A percentile compares a stretch with the other conserved stretches of the same genome.
phyloP scores from a whole-genome alignment of 2,797 vertebrate species.

The Hapalemur alaotrensis region DNA sequence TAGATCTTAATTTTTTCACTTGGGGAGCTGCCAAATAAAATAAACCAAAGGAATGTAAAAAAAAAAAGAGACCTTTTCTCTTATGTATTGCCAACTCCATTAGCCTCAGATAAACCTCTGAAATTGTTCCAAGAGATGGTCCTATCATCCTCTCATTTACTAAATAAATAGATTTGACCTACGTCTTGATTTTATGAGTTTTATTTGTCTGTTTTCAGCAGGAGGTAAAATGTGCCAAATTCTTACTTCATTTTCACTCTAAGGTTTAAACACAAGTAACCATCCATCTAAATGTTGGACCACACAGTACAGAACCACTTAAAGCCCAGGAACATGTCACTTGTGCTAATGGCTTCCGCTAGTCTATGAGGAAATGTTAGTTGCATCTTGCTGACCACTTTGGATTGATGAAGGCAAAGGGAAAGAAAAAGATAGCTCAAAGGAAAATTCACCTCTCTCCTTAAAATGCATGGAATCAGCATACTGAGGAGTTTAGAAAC shows the following conservation, averaged over 20 bases:
- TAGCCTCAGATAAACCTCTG: slow-evolving; percentile 34
- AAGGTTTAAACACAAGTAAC: slow-evolving; percentile 68
- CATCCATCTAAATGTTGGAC: slow-evolving; percentile 70
- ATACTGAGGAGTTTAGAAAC: background rate
- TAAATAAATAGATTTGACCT: slow-evolving; percentile 64
- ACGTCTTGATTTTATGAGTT: slow-evolving; percentile 50
- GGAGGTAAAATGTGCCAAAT: slow-evolving; percentile 57
- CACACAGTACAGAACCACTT: slow-evolving; percentile 55
- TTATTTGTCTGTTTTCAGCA: slow-evolving; percentile 63
- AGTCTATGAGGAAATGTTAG: slow-evolving; percentile 43
- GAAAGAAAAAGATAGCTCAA: background rate
- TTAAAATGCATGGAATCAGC: background rate
- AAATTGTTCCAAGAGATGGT: slow-evolving; percentile 36
- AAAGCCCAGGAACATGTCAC: slow-evolving; percentile 47
- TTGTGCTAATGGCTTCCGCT: slow-evolving; percentile 31
- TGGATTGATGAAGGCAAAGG: slow-evolving; percentile 33
- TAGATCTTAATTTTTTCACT: background rate
- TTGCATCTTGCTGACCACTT: slow-evolving; percentile 36
- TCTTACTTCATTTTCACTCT: slow-evolving; percentile 63
- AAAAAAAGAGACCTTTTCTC: background rate
- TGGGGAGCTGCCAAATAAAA: background rate
- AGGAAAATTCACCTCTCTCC: slow-evolving; percentile 32
- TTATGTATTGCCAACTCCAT: background rate
- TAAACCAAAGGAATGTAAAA: slow-evolving; percentile 2
- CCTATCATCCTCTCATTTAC: slow-evolving; percentile 55